phyloP scores from a whole-genome alignment of 2,888 invertebrate genomes.

The Drosophila paranaensis region DNA sequence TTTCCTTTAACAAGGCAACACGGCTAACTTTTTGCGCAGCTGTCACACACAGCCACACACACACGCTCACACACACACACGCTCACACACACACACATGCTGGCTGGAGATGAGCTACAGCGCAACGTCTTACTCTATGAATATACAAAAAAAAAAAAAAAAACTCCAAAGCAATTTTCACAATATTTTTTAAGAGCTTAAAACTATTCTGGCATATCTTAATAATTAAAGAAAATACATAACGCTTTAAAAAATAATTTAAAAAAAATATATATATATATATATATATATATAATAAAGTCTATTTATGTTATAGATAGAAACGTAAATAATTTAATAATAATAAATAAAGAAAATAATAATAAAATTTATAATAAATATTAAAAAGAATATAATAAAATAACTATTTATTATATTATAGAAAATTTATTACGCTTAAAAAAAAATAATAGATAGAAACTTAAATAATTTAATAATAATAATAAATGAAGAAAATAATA shows the following conservation, averaged over 20 bases:
- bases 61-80: constrained; percentile 22
- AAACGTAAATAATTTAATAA: no score
- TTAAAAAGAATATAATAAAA: no score
- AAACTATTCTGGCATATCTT: background rate
- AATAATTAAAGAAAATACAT: background rate
- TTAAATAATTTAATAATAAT: no score
- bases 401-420: no score
- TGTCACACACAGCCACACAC: constrained; percentile 44
- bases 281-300: no score
- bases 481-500: no score
- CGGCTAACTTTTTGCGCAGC: constrained; percentile 62
- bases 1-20: constrained; percentile 72
- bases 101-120: constrained; percentile 30
- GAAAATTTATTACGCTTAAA: no score
- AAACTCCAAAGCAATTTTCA: background rate
- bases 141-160: background rate
- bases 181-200: background rate
- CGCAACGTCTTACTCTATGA: background rate
- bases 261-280: no score
- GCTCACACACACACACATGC: constrained; percentile 12
- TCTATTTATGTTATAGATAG: no score
- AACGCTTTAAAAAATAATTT: background rate
- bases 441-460: no score
- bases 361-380: no score
- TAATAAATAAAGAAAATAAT: no score